Percentiles rank a stretch among this genome's conserved stretches.
Evolutionary conservation across 2,797 vertebrate genomes (phyloP).

Genomic region (Vultur gryphus): DNA sequence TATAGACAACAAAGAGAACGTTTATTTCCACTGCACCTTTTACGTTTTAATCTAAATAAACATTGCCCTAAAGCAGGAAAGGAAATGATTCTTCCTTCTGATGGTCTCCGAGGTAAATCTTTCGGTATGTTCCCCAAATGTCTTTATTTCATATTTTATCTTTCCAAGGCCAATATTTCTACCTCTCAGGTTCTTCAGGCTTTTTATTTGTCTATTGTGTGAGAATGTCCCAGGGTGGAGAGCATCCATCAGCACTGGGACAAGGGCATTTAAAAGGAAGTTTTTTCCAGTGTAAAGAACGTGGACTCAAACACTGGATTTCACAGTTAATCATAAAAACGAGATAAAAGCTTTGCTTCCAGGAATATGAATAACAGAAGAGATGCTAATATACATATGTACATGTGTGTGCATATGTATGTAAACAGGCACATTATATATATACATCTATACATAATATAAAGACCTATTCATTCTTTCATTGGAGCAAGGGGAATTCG

Average conservation of each 20-base stretch:
- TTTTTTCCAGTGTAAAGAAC: not conserved
- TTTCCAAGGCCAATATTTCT: not conserved
- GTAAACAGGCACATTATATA: not conserved
- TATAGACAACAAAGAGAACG: not conserved
- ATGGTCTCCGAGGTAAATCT: conserved; percentile 8
- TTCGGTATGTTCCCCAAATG: not conserved
- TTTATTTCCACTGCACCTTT: conserved; percentile 9
- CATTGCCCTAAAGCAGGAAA: not conserved
- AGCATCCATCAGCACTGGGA: not conserved
- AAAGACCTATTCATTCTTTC: not conserved
- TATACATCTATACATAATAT: not conserved
- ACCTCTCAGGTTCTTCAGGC: not conserved
- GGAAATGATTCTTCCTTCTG: conserved; percentile 30
- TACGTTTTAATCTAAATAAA: conserved; percentile 31
- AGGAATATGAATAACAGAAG: not conserved
- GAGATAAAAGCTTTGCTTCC: not conserved
- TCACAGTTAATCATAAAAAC: not conserved
- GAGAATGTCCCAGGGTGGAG: not conserved
- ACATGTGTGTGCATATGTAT: not conserved
- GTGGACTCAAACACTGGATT: not conserved
- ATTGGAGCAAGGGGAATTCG: not conserved
- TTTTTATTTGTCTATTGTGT: not conserved
- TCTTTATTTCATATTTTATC: not conserved
- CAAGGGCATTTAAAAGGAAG: not conserved
- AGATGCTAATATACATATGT: not conserved